phyloP scores from a whole-genome alignment of 2,888 invertebrate genomes.

The Hecatera dysodea region DNA sequence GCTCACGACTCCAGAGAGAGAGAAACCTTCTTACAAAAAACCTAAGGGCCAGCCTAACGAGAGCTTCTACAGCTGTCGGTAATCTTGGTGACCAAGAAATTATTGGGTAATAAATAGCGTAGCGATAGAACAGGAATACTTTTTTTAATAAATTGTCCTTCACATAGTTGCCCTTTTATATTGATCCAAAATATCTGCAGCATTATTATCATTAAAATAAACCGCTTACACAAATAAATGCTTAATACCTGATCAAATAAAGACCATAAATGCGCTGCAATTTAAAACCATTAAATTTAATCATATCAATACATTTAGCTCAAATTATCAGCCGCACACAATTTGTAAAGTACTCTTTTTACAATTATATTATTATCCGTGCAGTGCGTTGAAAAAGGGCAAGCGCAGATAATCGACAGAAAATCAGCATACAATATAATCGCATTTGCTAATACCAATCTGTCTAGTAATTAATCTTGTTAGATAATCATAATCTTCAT shows the following conservation, averaged over 20 bases:
- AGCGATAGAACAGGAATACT: no score
- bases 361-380: slow-evolving; percentile 7
- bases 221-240: neutral
- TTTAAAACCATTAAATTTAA: slow-evolving; percentile 29
- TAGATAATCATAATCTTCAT: no score
- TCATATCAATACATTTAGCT: slow-evolving; percentile 22
- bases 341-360: slow-evolving; percentile 32
- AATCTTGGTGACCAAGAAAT: no score
- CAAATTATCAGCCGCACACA: slow-evolving; percentile 18
- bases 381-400: neutral
- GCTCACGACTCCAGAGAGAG: no score
- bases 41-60: neutral
- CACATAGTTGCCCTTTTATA: neutral
- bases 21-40: no score
- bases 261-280: slow-evolving; percentile 12
- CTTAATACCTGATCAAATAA: slow-evolving; percentile 7
- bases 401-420: neutral
- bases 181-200: neutral
- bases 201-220: neutral
- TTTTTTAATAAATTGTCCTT: neutral
- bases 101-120: neutral
- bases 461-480: no score
- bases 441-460: neutral
- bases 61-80: neutral
- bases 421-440: neutral